Percentiles rank a stretch among this genome's conserved stretches.
Conservation (phyloP, 2,797 vertebrate genomes). For the Peromyscus aztecus region DNA sequence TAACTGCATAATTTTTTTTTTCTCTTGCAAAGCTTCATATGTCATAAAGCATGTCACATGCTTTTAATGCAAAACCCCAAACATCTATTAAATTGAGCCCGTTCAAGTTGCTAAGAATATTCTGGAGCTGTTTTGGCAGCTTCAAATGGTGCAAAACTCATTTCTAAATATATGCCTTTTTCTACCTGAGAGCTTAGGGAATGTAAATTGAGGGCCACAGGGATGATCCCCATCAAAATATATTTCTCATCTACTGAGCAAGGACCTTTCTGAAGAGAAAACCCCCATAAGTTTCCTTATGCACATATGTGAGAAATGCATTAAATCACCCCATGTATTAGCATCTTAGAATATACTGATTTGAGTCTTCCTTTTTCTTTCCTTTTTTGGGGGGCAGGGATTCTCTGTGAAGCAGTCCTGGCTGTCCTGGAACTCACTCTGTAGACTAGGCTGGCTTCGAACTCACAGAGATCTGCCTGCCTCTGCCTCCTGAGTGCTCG, state of each 20-base stretch:
- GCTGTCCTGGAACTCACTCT: no score
- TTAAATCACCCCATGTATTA: neutral
- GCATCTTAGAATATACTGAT: neutral
- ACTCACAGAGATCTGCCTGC: no score
- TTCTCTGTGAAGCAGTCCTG: no score
- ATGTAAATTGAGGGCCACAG: slow-evolving; percentile 11
- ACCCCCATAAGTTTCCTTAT: neutral
- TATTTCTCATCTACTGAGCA: neutral
- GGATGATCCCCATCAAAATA: slow-evolving; percentile 4
- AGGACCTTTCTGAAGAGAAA: neutral
- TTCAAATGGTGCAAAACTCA: neutral
- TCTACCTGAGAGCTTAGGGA: neutral
- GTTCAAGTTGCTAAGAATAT: slow-evolving; percentile 37
- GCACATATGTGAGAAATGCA: neutral
- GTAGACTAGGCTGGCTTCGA: no score
- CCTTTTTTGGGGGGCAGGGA: no score
- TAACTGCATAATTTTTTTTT: neutral
- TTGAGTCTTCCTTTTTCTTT: neutral
- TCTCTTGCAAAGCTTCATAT: slow-evolving; percentile 2
- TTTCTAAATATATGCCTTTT: slow-evolving; percentile 46
- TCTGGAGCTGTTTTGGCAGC: slow-evolving; percentile 9
- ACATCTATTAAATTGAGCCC: slow-evolving; percentile 46
- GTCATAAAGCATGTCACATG: slow-evolving; percentile 55
- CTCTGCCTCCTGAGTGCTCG: no score
- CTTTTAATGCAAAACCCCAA: slow-evolving; percentile 40